These are phyloP conservation scores for Pemphigus obesinymphae DNA, from an alignment of 1,140 invertebrate species.

Conservation along the genomic window DNA sequence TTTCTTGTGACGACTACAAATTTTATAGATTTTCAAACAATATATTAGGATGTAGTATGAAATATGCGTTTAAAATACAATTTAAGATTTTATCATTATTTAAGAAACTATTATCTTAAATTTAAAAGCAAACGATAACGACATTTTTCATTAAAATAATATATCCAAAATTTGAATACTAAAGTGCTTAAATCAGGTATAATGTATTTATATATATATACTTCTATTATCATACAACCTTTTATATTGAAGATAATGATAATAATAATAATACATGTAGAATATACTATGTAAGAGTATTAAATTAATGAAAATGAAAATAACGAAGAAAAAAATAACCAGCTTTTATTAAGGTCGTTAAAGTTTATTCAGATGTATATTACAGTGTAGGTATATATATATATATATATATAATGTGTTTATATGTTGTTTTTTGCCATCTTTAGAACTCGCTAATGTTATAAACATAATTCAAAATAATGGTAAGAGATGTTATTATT, in stretches of 20 bases:
- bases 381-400: too few relatives aligned
- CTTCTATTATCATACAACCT: neutral
- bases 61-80: too few relatives aligned
- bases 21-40: too few relatives aligned
- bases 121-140: neutral
- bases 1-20: too few relatives aligned
- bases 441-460: slow-evolving; percentile 8
- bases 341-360: slow-evolving; percentile 22
- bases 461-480: slow-evolving; percentile 33
- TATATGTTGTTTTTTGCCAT: neutral
- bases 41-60: too few relatives aligned
- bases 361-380: slow-evolving; percentile 3
- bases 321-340: neutral
- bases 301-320: slow-evolving; percentile 18
- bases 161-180: neutral
- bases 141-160: neutral
- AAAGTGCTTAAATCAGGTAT: neutral
- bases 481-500: slow-evolving; percentile 14
- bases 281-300: neutral
- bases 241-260: neutral
- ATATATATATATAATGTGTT: neutral
- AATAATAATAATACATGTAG: neutral
- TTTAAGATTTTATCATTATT: neutral
- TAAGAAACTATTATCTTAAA: neutral
- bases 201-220: neutral